Evolutionary conservation across 2,888 invertebrate genomes (phyloP).

Genomic region (Caenorhabditis zanzibari): DNA sequence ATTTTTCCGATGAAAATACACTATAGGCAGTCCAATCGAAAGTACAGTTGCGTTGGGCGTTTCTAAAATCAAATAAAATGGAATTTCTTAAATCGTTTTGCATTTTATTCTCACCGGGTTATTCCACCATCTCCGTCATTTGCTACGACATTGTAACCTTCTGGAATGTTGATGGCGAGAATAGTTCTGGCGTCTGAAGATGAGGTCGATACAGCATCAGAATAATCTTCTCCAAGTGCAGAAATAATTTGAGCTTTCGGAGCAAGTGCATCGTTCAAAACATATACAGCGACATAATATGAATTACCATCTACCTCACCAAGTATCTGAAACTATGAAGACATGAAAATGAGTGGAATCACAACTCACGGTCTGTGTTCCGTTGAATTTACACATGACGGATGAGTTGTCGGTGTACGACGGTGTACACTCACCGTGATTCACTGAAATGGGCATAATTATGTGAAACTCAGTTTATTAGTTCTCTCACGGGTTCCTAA

Average conservation of each 20-base stretch:
- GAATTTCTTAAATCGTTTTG: no score
- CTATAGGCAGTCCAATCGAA: constrained; percentile 56
- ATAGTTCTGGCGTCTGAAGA: constrained; percentile 43
- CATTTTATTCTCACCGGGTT: constrained; percentile 11
- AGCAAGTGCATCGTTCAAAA: constrained; percentile 2
- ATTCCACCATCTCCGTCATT: constrained; percentile 42
- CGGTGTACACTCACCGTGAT: background rate
- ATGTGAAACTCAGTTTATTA: no score
- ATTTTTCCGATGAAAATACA: constrained; percentile 39
- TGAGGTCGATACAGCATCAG: constrained; percentile 52
- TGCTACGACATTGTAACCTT: constrained; percentile 11
- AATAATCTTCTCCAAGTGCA: background rate
- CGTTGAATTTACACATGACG: constrained; percentile 7
- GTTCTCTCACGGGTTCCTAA: background rate
- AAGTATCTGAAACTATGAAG: constrained; percentile 9
- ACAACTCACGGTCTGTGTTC: background rate
- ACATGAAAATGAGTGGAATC: background rate
- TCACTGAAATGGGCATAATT: no score
- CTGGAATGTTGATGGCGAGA: constrained; percentile 20
- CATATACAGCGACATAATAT: constrained; percentile 39
- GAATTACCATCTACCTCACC: background rate
- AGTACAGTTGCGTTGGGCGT: constrained; percentile 33
- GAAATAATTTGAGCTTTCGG: constrained; percentile 30
- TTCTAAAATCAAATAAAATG: constrained; percentile 2
- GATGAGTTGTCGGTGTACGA: no score